Base-by-base conservation (phyloP, 2,888 invertebrate genomes). In the Aplocera efformata region DNA sequence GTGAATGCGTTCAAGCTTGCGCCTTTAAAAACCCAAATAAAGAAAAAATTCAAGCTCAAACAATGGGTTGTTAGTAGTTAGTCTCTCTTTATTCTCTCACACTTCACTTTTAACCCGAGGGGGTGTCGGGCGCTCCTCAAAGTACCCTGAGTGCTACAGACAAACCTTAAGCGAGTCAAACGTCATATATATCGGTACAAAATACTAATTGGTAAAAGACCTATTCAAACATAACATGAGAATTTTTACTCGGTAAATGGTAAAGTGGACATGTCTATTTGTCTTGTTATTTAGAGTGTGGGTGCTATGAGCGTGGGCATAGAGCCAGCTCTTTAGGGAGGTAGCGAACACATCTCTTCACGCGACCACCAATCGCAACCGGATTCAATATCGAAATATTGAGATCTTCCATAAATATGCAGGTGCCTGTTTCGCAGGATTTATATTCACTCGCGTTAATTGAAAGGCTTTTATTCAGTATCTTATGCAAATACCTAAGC, bases 131-230 rank as follows among this genome's bases (percentile, higher is more conserved):
- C 65, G 60, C 66, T 67, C 64, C 60, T 73, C 74, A 74, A 73
- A 72, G 68, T 67, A 60, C 67, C 60, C 67, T 64, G 69, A 67
- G 67, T 58, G 67, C 67, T 69, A 69, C 72, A 72, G 68, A 70
- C 77, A 71, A 75, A 70, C 72, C 67, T 65, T 58, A 50, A 67
- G 65, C 64, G 61, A 67, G 61, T 61, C 70, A 60, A 67, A 72
- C 69, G 64, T 77, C 72, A 63, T 81, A 72, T 57, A 56, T 77
- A 79, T 81, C 79, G 82, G 82, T 85, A 79, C 79, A 82, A 85
- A 17, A 86, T 80, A 83, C 82, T 85, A 85, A 85, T 86, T 85
- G 82, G 81, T 84, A 82, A 84, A 81, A 85, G 84, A 77, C 86
- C 85, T 84, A 80, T 77, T 75, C 84, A 86, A 85, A 86, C 83